Percentiles rank a stretch among this genome's conserved stretches.
phyloP scores from a whole-genome alignment of 2,797 vertebrate species.

The Saxicola maurus region DNA sequence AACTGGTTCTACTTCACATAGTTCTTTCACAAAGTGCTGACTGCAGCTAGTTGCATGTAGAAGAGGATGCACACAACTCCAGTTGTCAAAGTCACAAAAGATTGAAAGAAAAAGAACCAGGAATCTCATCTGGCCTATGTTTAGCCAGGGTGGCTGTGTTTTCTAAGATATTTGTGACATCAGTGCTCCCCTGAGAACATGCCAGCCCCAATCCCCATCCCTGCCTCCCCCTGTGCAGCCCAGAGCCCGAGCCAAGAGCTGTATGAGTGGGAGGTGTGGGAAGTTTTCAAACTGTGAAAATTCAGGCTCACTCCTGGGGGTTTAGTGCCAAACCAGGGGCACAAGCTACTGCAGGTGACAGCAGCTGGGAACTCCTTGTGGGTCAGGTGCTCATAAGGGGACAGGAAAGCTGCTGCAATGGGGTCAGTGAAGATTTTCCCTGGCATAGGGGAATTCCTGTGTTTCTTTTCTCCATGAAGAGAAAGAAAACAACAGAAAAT shows the following conservation, averaged over 20 bases:
- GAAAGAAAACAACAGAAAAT: not conserved
- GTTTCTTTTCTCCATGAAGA: not conserved
- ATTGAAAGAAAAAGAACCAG: not conserved
- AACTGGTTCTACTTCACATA: not conserved
- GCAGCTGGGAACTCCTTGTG: rapidly evolving
- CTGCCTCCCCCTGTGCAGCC: not conserved
- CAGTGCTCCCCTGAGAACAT: not conserved
- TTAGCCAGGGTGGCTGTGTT: not conserved
- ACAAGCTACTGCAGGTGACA: not conserved
- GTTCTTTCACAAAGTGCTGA: not conserved
- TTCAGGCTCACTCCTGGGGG: not conserved
- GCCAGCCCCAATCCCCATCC: not conserved
- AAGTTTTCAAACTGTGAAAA: not conserved
- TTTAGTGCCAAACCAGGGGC: not conserved
- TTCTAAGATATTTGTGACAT: not conserved
- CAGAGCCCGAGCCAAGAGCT: rapidly evolving
- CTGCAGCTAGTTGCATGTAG: not conserved
- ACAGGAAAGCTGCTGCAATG: not conserved
- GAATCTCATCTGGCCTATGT: not conserved
- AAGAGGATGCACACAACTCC: not conserved
- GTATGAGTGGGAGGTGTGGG: rapidly evolving
- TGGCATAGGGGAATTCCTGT: not conserved
- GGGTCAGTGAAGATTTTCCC: not conserved
- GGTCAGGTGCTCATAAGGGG: not conserved
- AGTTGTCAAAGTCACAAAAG: not conserved